phyloP scores from a whole-genome alignment of 2,797 vertebrate species.

The Phataginus tricuspis region DNA sequence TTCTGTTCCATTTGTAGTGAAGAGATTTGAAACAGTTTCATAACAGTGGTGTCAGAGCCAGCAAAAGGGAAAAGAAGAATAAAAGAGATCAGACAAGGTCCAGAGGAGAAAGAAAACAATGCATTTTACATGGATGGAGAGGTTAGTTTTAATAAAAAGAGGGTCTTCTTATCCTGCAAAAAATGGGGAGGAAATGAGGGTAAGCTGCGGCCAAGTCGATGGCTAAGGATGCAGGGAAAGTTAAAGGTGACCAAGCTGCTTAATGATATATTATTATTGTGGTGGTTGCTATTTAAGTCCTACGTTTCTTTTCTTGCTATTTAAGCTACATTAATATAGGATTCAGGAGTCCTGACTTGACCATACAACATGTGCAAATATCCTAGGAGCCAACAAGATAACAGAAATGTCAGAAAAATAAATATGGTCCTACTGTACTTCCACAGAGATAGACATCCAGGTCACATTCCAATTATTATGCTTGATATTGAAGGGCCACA shows the following conservation, averaged over 20 bases:
- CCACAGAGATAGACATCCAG: not conserved
- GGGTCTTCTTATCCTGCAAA: not conserved
- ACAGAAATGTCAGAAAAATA: not conserved
- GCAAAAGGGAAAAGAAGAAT: not conserved
- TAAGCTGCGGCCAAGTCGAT: not conserved
- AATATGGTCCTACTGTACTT: not conserved
- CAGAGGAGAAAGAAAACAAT: not conserved
- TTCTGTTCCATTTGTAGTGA: not conserved
- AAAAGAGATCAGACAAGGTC: not conserved
- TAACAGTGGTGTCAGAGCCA: not conserved
- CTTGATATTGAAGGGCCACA: not conserved
- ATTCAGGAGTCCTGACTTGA: not conserved
- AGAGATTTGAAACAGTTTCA: not conserved
- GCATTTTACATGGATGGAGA: not conserved
- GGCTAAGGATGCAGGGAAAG: not conserved
- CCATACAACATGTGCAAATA: not conserved
- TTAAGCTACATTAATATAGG: not conserved
- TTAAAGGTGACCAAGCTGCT: not conserved
- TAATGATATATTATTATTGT: not conserved
- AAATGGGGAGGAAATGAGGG: not conserved
- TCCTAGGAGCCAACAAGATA: not conserved
- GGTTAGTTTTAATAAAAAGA: not conserved
- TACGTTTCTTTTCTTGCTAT: not conserved
- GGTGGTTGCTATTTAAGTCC: not conserved
- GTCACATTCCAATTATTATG: not conserved